Percentiles rank a stretch among this genome's conserved stretches.
These are phyloP conservation scores for Brachyptera risi DNA, from an alignment of 2,888 invertebrate genomes.

Conservation along the genomic window DNA sequence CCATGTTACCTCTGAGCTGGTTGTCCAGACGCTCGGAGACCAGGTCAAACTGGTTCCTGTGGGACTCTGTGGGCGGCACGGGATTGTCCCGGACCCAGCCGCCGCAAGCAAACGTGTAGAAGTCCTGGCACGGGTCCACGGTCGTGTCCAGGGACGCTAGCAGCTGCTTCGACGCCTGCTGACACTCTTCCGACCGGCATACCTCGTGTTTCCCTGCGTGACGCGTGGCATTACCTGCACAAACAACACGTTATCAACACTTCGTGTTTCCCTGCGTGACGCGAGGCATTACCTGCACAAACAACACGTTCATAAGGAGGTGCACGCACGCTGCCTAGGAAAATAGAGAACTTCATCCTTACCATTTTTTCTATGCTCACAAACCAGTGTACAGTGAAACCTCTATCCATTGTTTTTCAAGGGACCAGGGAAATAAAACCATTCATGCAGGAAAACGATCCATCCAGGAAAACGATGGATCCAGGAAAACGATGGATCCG, in stretches of 20 bases:
- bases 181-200: not conserved
- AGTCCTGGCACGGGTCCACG: slow-evolving; percentile 45
- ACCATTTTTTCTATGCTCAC: too few relatives aligned
- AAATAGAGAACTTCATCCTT: too few relatives aligned
- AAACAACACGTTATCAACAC: too few relatives aligned
- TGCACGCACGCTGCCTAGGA: too few relatives aligned
- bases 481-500: too few relatives aligned
- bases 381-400: too few relatives aligned
- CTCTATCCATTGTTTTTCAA: too few relatives aligned
- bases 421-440: too few relatives aligned
- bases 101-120: slow-evolving; percentile 45
- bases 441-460: too few relatives aligned
- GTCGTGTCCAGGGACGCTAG: slow-evolving; percentile 38
- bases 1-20: slow-evolving; percentile 49
- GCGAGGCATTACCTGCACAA: not conserved
- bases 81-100: slow-evolving; percentile 41
- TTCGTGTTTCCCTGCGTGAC: not conserved
- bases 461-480: too few relatives aligned
- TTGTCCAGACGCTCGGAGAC: slow-evolving; percentile 56
- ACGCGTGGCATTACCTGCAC: not conserved
- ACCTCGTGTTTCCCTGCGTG: not conserved
- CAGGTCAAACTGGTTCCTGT: slow-evolving; percentile 57
- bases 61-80: slow-evolving; percentile 40
- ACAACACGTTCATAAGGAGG: too few relatives aligned
- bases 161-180: not conserved